Percentiles rank a stretch among this genome's conserved stretches.
phyloP scores from a whole-genome alignment of 2,888 invertebrate species.

The Hetaerina titia region DNA sequence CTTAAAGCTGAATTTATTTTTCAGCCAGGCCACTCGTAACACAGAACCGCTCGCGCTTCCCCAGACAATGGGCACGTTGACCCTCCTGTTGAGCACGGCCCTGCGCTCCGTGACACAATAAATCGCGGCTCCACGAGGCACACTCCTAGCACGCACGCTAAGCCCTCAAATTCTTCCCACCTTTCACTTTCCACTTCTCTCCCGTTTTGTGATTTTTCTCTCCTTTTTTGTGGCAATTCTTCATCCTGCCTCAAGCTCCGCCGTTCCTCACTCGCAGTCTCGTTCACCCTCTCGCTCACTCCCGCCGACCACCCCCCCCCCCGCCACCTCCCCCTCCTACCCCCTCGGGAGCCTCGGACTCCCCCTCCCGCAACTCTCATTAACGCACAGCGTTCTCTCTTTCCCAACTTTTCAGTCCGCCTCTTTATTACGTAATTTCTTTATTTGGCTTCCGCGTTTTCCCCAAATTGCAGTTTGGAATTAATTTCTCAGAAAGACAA shows the following conservation, averaged over 20 bases:
- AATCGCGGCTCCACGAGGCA: too few species aligned
- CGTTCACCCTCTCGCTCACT: neutral
- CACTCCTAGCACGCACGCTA: neutral
- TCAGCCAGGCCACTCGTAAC: too few species aligned
- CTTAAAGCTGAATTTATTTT: too few species aligned
- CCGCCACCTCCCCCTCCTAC: neutral
- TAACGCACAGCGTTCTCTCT: neutral
- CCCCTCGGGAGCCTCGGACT: neutral
- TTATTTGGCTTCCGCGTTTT: neutral
- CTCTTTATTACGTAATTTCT: conserved; percentile 26
- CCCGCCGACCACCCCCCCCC: neutral
- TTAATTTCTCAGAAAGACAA: neutral
- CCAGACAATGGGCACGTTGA: too few species aligned
- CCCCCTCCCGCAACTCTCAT: neutral
- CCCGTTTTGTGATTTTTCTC: neutral
- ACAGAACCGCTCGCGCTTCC: too few species aligned
- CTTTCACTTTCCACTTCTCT: neutral
- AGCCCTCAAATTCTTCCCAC: neutral
- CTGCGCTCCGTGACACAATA: neutral
- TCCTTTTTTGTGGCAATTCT: neutral
- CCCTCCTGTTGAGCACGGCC: neutral
- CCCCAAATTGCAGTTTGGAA: neutral
- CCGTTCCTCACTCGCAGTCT: neutral
- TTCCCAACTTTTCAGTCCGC: neutral
- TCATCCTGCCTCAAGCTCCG: conserved; percentile 7